Evolutionary conservation across 2,888 invertebrate genomes (phyloP).

Genomic region (Hirudinaria manillensis): DNA sequence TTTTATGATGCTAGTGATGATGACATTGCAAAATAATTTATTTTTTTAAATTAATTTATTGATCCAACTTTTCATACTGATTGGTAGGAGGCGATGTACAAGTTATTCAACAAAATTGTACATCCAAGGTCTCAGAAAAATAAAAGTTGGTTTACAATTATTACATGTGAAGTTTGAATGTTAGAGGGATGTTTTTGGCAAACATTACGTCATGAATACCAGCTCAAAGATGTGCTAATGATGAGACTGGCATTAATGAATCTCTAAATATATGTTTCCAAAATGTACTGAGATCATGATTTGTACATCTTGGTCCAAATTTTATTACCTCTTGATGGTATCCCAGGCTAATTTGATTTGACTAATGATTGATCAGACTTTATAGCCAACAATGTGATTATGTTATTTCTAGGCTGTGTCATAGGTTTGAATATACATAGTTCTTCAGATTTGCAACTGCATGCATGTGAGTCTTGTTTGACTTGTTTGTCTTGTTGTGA

Average conservation of each 20-base stretch:
- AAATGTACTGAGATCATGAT: no score
- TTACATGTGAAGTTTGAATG: neutral
- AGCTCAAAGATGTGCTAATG: neutral
- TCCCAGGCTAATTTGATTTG: no score
- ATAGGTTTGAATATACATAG: no score
- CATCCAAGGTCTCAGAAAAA: constrained; percentile 25
- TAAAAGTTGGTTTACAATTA: constrained; percentile 1
- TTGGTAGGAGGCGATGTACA: constrained; percentile 29
- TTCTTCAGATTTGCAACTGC: no score
- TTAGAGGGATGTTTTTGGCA: neutral
- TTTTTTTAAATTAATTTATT: neutral
- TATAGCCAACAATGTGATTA: no score
- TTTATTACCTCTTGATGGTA: no score
- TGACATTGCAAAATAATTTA: neutral
- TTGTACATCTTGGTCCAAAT: no score
- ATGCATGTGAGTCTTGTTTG: no score
- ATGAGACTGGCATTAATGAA: neutral
- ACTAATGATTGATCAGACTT: no score
- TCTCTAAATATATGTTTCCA: neutral
- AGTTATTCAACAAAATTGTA: constrained; percentile 20
- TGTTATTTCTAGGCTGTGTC: no score
- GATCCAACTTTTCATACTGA: neutral
- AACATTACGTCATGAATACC: neutral
- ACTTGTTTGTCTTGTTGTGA: no score
- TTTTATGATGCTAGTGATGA: neutral